phyloP scores from a whole-genome alignment of 2,888 invertebrate genomes.

The Physocephala rufipes region DNA sequence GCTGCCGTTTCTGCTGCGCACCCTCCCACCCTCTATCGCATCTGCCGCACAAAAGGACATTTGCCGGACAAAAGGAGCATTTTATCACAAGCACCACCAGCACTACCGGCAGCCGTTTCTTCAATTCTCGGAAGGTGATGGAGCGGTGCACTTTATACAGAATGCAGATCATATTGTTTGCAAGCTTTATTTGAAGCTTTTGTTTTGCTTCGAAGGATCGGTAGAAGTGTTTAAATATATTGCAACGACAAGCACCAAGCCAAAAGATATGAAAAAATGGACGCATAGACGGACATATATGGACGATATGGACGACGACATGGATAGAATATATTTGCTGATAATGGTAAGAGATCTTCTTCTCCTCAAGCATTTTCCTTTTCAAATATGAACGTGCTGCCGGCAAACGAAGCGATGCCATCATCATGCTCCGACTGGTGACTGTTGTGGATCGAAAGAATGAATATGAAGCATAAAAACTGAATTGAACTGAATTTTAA shows the following conservation, averaged over 20 bases:
- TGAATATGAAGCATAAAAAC: no score
- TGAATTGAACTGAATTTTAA: no score
- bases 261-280: no score
- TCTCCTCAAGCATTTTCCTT: no score
- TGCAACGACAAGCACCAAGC: no score
- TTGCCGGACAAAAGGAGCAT: slow-evolving; percentile 29
- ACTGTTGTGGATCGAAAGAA: no score
- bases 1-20: neutral
- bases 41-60: neutral
- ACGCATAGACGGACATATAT: no score
- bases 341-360: no score
- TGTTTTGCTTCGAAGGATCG: neutral
- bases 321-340: neutral
- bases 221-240: no score
- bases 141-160: neutral
- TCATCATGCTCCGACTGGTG: no score
- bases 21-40: neutral
- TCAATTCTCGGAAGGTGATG: slow-evolving; percentile 25
- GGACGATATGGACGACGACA: neutral
- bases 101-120: slow-evolving; percentile 10
- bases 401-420: no score
- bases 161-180: slow-evolving; percentile 13
- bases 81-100: neutral
- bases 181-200: neutral
- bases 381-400: no score